Evolutionary conservation across 2,888 invertebrate species (phyloP), one percentile per base, ranked within the genome.

Genomic region (Callyntrura sp.): DNA sequence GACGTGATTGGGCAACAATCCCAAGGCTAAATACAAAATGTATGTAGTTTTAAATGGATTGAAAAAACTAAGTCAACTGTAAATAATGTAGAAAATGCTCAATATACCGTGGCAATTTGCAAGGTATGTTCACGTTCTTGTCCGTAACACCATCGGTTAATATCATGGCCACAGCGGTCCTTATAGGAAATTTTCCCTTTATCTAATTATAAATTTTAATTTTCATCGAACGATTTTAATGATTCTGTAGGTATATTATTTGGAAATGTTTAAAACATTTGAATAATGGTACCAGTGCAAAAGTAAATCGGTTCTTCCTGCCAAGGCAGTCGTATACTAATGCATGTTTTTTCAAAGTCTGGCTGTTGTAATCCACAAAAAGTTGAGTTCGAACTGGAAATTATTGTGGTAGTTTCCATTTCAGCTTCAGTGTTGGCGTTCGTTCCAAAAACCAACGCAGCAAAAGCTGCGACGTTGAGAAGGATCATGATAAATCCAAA

Each of bases 271-370:
- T n/a, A n/a, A n/a, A n/a, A n/a, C n/a, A n/a, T n/a, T n/a, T n/a
- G 0, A 17, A 17, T 45, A 17, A 12, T 17, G 20, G 45, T 57
- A 91, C 92, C 92, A 14, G 91, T 91, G 73, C 91, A 91, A 76
- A 92, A 92, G 65, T 91, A 92, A 78, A 92, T 90, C 0, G 92
- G 91, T 11, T 83, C 81, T 6, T 65, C 81, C 60, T 92, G 91
- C 92, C 92, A 92, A 0, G 91, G 92, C 0, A 92, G 84, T 43
- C 90, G 57, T 8, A 92, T 1, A 43, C 91, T 91, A 14, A 92
- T 83, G 78, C 92, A 92, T 6, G 91, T 88, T 73, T 91, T 88
- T n/a, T 90, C 86, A 9, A 85, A 55, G 28, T 90, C 88, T 9
- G 91, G 90, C 25, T 85, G 76, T 12, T 79, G 62, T 23, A 55